Conservation (phyloP, 2,113 vertebrate species). For the human region GRCh38 chr6:94594001-94594500, state of each 20-base stretch:
- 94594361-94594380: not conserved
- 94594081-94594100: not conserved
- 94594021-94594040: not conserved
- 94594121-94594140: not conserved
- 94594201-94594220: not conserved
- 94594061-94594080: not conserved
- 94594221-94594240: not conserved
- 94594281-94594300: not conserved
- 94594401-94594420: not conserved
- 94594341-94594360: not conserved
- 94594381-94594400: not conserved
- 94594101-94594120: not conserved
- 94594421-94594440: not conserved
- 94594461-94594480: not conserved
- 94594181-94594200: not conserved
- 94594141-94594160: rapidly evolving
- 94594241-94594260: not conserved
- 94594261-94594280: not conserved
- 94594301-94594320: not conserved
- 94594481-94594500: not conserved
- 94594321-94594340: not conserved
- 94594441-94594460: not conserved
- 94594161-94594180: not conserved
- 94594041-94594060: not conserved
- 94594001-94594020: not conserved